Percentiles rank a stretch among this genome's conserved stretches.
Conservation (phyloP, 1,140 invertebrate species). For the Belonocnema kinseyi region DNA sequence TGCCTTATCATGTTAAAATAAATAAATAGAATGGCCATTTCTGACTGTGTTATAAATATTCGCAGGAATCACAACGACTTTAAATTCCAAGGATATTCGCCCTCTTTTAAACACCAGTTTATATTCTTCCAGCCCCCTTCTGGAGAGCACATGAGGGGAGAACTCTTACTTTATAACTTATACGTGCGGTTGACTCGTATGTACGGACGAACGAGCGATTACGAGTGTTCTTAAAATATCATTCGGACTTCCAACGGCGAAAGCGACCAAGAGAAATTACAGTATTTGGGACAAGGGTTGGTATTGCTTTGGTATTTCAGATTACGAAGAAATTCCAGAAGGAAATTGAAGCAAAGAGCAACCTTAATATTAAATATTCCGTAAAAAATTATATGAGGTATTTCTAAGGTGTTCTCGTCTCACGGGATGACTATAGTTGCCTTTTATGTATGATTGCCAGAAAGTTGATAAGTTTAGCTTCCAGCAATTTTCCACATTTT, state of each 20-base stretch:
- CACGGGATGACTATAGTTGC: too few species aligned
- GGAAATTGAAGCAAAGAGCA: too few species aligned
- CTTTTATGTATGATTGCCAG: too few species aligned
- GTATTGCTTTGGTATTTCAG: too few species aligned
- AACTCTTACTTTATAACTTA: constrained; percentile 50
- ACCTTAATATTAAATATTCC: too few species aligned
- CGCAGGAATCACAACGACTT: constrained; percentile 32
- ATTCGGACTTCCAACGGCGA: constrained; percentile 25
- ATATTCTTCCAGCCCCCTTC: constrained; percentile 14
- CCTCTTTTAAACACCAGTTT: constrained; percentile 15
- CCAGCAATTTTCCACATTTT: too few species aligned
- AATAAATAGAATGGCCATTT: constrained; percentile 58
- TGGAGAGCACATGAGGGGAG: constrained; percentile 34
- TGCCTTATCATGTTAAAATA: constrained; percentile 60
- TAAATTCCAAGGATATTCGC: constrained; percentile 31
- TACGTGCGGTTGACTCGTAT: constrained; percentile 52
- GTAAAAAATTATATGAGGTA: too few species aligned
- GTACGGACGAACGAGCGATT: constrained; percentile 53
- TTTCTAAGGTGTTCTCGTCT: too few species aligned
- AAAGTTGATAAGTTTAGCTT: too few species aligned
- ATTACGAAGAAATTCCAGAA: too few species aligned
- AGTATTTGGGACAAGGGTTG: not conserved
- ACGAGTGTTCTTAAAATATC: constrained; percentile 53
- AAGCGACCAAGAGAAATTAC: constrained; percentile 32
- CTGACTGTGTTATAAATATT: constrained; percentile 24